A percentile compares a stretch with the other conserved stretches of the same genome.
phyloP scores from a whole-genome alignment of 1,140 invertebrate species.

The Cryptotermes secundus region DNA sequence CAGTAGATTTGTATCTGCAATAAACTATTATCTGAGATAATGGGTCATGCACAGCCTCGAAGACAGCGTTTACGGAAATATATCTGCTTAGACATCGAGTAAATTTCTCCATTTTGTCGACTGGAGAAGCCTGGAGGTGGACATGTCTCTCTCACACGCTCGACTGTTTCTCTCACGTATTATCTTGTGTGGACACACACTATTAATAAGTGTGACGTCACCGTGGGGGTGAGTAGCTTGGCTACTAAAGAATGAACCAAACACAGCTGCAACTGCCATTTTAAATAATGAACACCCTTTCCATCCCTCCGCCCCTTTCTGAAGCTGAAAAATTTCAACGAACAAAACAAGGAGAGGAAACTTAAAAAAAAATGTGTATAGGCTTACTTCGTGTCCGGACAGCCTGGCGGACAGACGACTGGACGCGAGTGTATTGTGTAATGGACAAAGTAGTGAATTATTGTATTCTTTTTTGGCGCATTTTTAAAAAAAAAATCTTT shows the following conservation, averaged over 20 bases:
- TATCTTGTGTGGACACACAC: neutral
- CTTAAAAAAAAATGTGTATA: neutral
- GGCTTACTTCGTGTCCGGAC: neutral
- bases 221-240: neutral
- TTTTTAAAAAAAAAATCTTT: neutral
- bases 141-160: neutral
- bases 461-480: neutral
- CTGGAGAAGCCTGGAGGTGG: neutral
- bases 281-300: conserved; percentile 13
- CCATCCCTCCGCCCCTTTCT: neutral
- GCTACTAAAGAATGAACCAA: neutral
- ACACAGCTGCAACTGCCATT: conserved; percentile 17
- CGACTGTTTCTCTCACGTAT: too few species aligned
- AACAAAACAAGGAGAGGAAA: neutral
- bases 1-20: too few species aligned
- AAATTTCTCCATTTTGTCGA: neutral
- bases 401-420: neutral
- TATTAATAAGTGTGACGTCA: conserved; percentile 17
- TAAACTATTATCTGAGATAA: too few species aligned
- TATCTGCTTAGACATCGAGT: too few species aligned
- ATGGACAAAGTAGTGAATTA: neutral
- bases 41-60: too few species aligned
- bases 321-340: neutral
- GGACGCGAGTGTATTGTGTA: neutral
- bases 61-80: too few species aligned